Percentiles rank a stretch among this genome's conserved stretches.
phyloP scores from a whole-genome alignment of 2,113 vertebrate genomes.

The Sapayoa aenigma region DNA sequence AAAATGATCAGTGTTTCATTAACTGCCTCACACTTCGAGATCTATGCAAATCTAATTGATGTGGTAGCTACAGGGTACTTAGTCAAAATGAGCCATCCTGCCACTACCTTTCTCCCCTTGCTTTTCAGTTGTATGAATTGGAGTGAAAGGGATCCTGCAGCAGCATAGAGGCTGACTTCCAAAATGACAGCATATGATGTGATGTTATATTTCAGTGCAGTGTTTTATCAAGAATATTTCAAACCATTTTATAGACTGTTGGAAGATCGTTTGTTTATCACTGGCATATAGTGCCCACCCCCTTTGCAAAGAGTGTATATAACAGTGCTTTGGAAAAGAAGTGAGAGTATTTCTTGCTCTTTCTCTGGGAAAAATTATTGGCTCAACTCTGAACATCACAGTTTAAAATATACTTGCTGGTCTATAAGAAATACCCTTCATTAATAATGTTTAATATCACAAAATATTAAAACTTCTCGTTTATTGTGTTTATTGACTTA shows the following conservation, averaged over 20 bases:
- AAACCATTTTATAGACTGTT: neutral
- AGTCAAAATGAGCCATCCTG: conserved; percentile 19
- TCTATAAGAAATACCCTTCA: neutral
- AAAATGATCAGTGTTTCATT: conserved; percentile 66
- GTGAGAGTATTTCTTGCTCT: neutral
- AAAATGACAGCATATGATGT: neutral
- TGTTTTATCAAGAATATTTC: neutral
- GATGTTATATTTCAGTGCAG: neutral
- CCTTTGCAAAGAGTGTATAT: neutral
- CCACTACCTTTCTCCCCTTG: neutral
- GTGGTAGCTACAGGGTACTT: conserved; percentile 26
- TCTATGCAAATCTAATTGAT: conserved; percentile 56
- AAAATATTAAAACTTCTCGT: neutral
- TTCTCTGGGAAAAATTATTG: neutral
- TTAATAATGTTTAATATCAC: neutral
- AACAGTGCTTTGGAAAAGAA: neutral
- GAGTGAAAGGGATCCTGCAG: neutral
- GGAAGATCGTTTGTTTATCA: neutral
- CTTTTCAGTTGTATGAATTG: neutral
- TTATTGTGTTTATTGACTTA: neutral
- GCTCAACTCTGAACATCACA: neutral
- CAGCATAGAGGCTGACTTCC: neutral
- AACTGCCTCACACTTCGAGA: conserved; percentile 45
- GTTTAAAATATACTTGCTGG: neutral
- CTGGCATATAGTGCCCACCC: neutral